phyloP scores from a whole-genome alignment of 2,113 vertebrate genomes.

The Phaethornis superciliosus region DNA sequence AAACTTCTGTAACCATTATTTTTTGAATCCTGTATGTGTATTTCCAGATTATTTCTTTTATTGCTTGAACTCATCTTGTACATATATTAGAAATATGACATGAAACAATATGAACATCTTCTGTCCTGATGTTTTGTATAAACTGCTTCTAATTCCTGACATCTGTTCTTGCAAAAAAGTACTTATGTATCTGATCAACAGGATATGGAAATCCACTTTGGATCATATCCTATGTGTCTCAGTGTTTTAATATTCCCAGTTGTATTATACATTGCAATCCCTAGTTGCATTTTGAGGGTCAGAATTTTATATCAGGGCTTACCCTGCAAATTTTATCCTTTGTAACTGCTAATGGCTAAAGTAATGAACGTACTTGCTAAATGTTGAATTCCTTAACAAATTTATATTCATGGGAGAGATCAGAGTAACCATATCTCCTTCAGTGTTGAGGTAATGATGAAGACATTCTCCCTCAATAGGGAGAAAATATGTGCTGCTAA shows the following conservation, averaged over 20 bases:
- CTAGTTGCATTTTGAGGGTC: not conserved
- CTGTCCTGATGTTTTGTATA: not conserved
- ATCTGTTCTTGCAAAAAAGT: not conserved
- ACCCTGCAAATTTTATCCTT: not conserved
- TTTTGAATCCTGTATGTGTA: not conserved
- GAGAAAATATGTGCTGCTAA: not conserved
- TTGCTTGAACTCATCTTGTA: not conserved
- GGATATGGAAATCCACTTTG: not conserved
- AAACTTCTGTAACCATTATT: not conserved
- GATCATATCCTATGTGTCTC: not conserved
- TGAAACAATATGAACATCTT: not conserved
- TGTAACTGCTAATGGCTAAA: not conserved
- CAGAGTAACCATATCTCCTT: not conserved
- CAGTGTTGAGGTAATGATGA: not conserved
- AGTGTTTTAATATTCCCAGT: not conserved
- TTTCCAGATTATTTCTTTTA: not conserved
- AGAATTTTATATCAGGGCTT: not conserved
- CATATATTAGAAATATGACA: not conserved
- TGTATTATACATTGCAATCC: not conserved
- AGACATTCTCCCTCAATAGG: not conserved
- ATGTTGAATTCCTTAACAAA: not conserved
- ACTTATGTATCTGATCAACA: not conserved
- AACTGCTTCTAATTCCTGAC: conserved; percentile 13
- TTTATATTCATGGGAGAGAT: not conserved
- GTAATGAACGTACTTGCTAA: not conserved